Evolutionary conservation across 1,140 invertebrate genomes (phyloP).

Genomic region (Drosophila novamexicana): DNA sequence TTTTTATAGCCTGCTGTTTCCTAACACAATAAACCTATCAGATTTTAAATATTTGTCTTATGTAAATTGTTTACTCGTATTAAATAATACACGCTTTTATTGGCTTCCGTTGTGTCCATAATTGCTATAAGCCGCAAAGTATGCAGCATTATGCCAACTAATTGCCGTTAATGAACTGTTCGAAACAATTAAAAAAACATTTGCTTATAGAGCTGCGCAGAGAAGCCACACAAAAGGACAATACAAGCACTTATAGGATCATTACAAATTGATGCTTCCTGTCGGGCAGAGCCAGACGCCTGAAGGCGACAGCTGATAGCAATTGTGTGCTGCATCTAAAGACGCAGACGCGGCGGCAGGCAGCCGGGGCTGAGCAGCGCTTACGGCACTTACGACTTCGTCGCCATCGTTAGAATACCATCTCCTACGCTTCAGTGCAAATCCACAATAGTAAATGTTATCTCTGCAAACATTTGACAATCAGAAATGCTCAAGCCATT

Average conservation of each 20-base stretch:
- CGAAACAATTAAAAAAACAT: constrained; percentile 58
- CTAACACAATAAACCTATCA: background rate
- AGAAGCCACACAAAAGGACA: constrained; percentile 60
- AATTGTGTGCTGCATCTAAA: constrained; percentile 39
- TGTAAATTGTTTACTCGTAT: background rate
- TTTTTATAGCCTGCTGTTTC: background rate
- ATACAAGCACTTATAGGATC: constrained; percentile 79
- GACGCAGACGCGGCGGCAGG: background rate
- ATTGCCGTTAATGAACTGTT: constrained; percentile 73
- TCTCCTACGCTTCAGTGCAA: constrained; percentile 65
- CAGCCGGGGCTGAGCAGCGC: constrained; percentile 39
- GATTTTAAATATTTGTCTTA: background rate
- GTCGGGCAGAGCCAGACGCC: constrained; percentile 31
- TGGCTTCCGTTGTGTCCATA: background rate
- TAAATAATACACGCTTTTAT: background rate
- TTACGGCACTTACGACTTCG: constrained; percentile 52
- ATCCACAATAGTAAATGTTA: constrained; percentile 80
- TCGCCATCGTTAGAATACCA: constrained; percentile 55
- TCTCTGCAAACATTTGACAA: constrained; percentile 82
- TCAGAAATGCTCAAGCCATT: constrained; percentile 79
- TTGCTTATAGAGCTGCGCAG: constrained; percentile 66
- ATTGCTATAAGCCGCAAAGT: constrained; percentile 3
- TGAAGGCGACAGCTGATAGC: constrained; percentile 45
- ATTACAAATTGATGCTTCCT: constrained; percentile 80
- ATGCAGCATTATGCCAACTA: constrained; percentile 37